phyloP scores from a whole-genome alignment of 2,888 invertebrate genomes.

The Cepaea hortensis region DNA sequence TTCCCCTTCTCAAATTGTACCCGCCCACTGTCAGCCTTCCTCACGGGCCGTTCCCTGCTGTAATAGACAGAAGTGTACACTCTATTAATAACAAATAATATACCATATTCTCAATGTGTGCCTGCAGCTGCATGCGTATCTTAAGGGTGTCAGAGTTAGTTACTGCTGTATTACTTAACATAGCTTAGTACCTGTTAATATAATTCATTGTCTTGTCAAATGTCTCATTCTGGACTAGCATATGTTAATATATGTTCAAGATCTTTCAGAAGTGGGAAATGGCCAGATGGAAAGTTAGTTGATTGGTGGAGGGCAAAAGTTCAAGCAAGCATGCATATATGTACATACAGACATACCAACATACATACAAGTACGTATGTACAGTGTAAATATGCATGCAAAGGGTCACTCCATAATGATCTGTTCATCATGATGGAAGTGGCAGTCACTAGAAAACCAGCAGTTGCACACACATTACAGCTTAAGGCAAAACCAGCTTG shows the following conservation, averaged over 20 bases:
- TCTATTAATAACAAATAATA: neutral
- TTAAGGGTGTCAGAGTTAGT: neutral
- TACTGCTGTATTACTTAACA: neutral
- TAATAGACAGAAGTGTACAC: constrained; percentile 36
- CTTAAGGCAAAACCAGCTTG: too few relatives aligned
- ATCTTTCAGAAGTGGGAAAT: too few relatives aligned
- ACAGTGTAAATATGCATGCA: too few relatives aligned
- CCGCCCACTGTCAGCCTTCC: constrained; percentile 86
- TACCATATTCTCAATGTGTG: neutral
- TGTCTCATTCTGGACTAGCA: neutral
- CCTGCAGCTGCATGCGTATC: neutral
- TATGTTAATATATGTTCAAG: neutral
- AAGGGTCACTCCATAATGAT: too few relatives aligned
- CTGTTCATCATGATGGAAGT: too few relatives aligned
- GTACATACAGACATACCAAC: too few relatives aligned
- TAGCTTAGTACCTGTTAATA: neutral
- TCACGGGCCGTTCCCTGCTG: constrained; percentile 27
- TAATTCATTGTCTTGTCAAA: neutral
- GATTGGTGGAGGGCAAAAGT: too few relatives aligned
- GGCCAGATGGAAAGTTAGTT: too few relatives aligned
- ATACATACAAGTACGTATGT: too few relatives aligned
- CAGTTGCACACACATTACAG: too few relatives aligned
- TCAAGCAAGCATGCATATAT: too few relatives aligned
- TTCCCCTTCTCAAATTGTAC: constrained; percentile 83
- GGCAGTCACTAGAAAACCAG: too few relatives aligned